phyloP scores from a whole-genome alignment of 2,113 vertebrate species.

The Tachysurus fulvidraco region DNA sequence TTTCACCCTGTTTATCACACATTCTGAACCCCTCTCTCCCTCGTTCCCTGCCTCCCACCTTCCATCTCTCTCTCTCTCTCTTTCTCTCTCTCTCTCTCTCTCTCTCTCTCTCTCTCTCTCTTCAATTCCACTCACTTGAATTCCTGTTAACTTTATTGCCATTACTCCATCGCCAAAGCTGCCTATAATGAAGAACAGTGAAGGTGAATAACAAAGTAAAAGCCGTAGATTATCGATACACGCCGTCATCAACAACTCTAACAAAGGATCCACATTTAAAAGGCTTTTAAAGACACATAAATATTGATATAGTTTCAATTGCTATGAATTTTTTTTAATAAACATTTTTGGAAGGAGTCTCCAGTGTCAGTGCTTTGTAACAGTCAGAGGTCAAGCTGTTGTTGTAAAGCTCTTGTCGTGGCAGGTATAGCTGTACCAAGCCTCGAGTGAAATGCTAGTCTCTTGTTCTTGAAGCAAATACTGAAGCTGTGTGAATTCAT shows the following conservation, averaged over 20 bases:
- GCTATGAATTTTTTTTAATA: not conserved
- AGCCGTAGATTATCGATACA: not conserved
- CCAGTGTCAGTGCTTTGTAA: not conserved
- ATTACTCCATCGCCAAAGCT: not conserved
- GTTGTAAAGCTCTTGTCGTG: not conserved
- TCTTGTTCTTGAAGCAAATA: too few species aligned
- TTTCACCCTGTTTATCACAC: not conserved
- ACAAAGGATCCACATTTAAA: not conserved
- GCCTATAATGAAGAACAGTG: not conserved
- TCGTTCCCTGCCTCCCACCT: too few species aligned
- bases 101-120: not conserved
- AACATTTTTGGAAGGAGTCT: not conserved
- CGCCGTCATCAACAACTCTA: not conserved
- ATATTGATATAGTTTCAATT: not conserved
- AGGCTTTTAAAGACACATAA: not conserved
- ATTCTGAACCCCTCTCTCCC: too few species aligned
- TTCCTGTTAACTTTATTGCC: not conserved
- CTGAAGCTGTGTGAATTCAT: too few species aligned
- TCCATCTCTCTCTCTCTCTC: too few species aligned
- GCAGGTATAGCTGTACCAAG: not conserved
- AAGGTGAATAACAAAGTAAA: not conserved
- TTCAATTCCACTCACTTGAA: not conserved
- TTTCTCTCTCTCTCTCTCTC: not conserved
- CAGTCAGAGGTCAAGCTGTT: not conserved
- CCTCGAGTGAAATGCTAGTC: too few species aligned